Conservation (phyloP, 2,888 invertebrate genomes). For the Cryptosula pallasiana region DNA sequence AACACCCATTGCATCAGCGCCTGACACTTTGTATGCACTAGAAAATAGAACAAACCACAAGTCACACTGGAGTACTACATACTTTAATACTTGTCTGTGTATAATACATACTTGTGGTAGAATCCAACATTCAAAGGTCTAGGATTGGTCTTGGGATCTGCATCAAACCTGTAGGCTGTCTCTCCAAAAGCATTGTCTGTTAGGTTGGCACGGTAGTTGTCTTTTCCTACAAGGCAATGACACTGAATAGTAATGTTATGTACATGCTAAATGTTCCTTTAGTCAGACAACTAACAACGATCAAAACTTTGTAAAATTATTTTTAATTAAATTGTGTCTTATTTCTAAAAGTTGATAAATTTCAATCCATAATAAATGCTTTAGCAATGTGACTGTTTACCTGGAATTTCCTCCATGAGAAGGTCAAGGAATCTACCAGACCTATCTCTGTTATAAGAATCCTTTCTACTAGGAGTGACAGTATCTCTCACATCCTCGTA, state of each 20-base stretch:
- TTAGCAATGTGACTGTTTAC: too few species aligned
- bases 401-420: slow-evolving; percentile 12
- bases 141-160: neutral
- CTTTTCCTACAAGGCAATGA: slow-evolving; percentile 1
- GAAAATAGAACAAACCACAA: neutral
- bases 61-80: neutral
- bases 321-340: too few species aligned
- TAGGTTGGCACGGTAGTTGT: slow-evolving; percentile 22
- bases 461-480: neutral
- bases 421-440: neutral
- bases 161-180: slow-evolving; percentile 8
- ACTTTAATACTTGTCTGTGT: neutral
- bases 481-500: slow-evolving; percentile 13
- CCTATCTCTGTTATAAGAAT: neutral
- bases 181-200: slow-evolving; percentile 18
- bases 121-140: slow-evolving; percentile 32
- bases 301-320: too few species aligned
- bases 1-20: slow-evolving; percentile 20
- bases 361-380: too few species aligned
- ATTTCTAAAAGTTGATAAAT: too few species aligned
- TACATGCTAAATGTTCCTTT: too few species aligned
- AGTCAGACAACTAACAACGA: too few species aligned
- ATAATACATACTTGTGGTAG: slow-evolving; percentile 31
- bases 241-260: too few species aligned
- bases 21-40: slow-evolving; percentile 7